phyloP scores from a whole-genome alignment of 1,140 invertebrate species.

The Tetramorium parvispinum region DNA sequence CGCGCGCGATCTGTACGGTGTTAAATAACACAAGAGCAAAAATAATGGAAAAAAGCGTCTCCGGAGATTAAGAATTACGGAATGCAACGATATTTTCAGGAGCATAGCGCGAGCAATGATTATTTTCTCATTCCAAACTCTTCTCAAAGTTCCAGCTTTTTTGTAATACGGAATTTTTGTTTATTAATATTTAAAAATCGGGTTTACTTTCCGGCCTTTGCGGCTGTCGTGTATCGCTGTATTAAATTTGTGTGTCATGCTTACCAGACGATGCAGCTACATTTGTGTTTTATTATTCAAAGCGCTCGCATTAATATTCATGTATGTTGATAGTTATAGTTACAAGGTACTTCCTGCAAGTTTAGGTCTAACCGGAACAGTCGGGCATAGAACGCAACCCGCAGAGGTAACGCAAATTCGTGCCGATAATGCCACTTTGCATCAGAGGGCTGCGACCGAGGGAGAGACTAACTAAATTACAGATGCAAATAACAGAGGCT shows the following conservation, averaged over 20 bases:
- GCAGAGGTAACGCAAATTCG: constrained; percentile 73
- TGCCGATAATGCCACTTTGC: constrained; percentile 80
- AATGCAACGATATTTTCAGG: neutral
- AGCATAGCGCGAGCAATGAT: neutral
- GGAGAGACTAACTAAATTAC: constrained; percentile 82
- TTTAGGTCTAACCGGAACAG: constrained; percentile 70
- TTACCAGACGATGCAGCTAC: constrained; percentile 45
- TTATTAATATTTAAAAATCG: neutral
- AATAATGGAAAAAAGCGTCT: neutral
- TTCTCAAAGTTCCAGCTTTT: neutral
- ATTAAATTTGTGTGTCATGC: constrained; percentile 42
- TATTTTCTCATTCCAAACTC: neutral
- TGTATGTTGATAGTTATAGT: constrained; percentile 71
- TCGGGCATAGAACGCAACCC: constrained; percentile 62
- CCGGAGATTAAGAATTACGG: neutral
- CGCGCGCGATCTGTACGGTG: neutral
- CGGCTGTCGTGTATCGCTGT: neutral
- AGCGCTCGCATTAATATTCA: constrained; percentile 71
- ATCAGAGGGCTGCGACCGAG: constrained; percentile 77
- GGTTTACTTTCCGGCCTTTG: neutral
- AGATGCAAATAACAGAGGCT: constrained; percentile 83
- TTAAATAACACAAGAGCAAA: neutral
- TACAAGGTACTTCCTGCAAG: constrained; percentile 66
- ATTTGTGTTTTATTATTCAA: constrained; percentile 63
- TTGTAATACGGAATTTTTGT: neutral